Percentiles rank a stretch among this genome's conserved stretches.
These are phyloP conservation scores for Zelleria hepariella DNA, from an alignment of 2,888 invertebrate species.

Conservation along the genomic window DNA sequence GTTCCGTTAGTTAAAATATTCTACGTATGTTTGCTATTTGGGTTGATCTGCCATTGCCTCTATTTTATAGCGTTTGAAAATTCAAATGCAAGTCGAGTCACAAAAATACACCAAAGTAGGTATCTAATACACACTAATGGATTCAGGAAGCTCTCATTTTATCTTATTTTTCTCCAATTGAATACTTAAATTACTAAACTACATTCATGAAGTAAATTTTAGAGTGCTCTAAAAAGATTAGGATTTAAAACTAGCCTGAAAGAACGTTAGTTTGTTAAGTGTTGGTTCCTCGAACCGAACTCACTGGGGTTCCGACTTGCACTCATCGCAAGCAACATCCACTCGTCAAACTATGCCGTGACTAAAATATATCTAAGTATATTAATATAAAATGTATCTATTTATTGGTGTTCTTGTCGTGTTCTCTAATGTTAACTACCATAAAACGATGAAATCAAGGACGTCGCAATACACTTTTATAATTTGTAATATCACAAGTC, in stretches of 20 bases:
- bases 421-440: slow-evolving; percentile 57
- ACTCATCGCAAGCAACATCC: slow-evolving; percentile 4
- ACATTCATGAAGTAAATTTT: background rate
- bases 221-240: background rate
- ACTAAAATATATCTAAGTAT: slow-evolving; percentile 16
- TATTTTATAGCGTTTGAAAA: too few species aligned
- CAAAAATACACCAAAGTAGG: background rate
- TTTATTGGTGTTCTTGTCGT: slow-evolving; percentile 65
- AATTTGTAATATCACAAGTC: slow-evolving; percentile 69
- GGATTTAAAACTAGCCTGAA: background rate
- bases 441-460: slow-evolving; percentile 55
- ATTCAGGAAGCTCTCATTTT: slow-evolving; percentile 5
- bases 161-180: background rate
- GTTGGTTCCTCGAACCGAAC: background rate
- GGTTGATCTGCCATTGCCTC: too few species aligned
- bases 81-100: background rate
- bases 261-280: background rate
- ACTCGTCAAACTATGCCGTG: slow-evolving; percentile 22
- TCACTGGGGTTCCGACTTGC: background rate
- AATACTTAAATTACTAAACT: slow-evolving; percentile 1
- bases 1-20: too few species aligned
- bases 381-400: background rate
- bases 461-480: slow-evolving; percentile 64
- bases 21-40: too few species aligned
- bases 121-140: slow-evolving; percentile 1